Percentiles rank a stretch among this genome's conserved stretches.
Evolutionary conservation across 2,888 invertebrate species (phyloP).

Genomic region (Amphipyra tragopoginis): DNA sequence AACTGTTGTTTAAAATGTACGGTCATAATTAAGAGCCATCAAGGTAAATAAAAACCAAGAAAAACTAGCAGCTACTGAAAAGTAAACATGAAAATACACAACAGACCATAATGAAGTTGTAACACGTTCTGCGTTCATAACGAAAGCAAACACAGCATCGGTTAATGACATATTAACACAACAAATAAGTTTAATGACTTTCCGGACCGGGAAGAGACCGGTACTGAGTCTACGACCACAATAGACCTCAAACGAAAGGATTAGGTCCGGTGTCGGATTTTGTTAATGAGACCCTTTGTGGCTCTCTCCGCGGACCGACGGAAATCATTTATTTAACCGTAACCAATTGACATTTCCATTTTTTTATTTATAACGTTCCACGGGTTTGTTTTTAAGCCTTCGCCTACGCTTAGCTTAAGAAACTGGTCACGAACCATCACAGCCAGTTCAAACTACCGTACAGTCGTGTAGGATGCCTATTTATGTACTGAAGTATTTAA

Average conservation of each 20-base stretch:
- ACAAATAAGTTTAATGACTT: conserved; percentile 67
- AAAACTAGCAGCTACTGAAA: conserved; percentile 7
- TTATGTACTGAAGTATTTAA: conserved; percentile 51
- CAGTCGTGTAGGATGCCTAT: conserved; percentile 51
- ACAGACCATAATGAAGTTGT: conserved; percentile 32
- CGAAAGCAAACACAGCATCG: conserved; percentile 44
- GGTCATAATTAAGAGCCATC: not conserved
- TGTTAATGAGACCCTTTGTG: conserved; percentile 85
- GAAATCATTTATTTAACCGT: conserved; percentile 85
- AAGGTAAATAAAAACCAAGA: conserved; percentile 1
- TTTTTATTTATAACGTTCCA: conserved; percentile 67
- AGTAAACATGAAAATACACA: conserved; percentile 19
- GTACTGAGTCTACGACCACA: conserved; percentile 69
- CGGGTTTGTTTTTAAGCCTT: conserved; percentile 71
- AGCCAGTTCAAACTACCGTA: conserved; percentile 52
- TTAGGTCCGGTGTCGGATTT: conserved; percentile 83
- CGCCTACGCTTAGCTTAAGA: conserved; percentile 68
- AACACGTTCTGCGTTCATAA: conserved; percentile 23
- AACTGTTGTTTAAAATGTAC: not conserved
- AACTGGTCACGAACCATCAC: conserved; percentile 54
- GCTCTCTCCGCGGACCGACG: conserved; percentile 73
- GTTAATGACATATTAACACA: conserved; percentile 65
- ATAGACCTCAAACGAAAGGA: conserved; percentile 87
- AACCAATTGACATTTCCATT: conserved; percentile 81
- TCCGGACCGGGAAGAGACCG: conserved; percentile 39